Base-by-base conservation (phyloP, 2,797 vertebrate species). In the Lagocephalus sceleratus region DNA sequence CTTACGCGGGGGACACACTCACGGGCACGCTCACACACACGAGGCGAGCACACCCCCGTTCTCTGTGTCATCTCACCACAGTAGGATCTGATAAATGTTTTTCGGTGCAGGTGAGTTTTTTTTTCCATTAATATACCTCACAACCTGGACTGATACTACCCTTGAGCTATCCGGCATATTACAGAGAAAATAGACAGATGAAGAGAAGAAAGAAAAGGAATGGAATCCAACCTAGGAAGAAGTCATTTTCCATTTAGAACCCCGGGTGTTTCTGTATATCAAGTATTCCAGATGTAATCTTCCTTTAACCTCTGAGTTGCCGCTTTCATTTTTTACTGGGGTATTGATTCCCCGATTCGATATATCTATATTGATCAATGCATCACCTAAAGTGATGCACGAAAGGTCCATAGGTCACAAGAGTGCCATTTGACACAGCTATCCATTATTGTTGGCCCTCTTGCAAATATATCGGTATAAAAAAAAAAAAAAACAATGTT, bases 321-420 rank as follows among this genome's bases (percentile, higher is more conserved):
- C 53, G 1, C 39, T 59, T 66, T 48, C 23, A 25, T 60, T 71
- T 65, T 58, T 61, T 60, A 11, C 56, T 59, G 52, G 4, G 11
- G 19, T 64, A 75, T 85, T 69, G 82, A 83, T 86, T 83, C 65
- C 63, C 68, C 56, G 1, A 46, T 43, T 51, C 69, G 63, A 72
- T 67, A 66, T 68, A 74, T 70, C 59, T 61, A 52, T 79, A 82
- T 87, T 60, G 79, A 82, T 54, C 65, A 66, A 61, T 15, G 68
- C 74, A 76, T 81, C 81, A 84, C 73, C 84, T 84, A 81, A 78
- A 80, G 82, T 84, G 82, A 83, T 75, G 65, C 75, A 85, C 73
- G 68, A 38, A 58, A 57, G 61, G 50, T 81, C 76, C 63, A 60
- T 25, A 42, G 59, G 64, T 80, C 78, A 68, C 79, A 14, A 6